A percentile compares a stretch with the other conserved stretches of the same genome.
Conservation (phyloP, 2,797 vertebrate genomes). For the Trachurus trachurus region DNA sequence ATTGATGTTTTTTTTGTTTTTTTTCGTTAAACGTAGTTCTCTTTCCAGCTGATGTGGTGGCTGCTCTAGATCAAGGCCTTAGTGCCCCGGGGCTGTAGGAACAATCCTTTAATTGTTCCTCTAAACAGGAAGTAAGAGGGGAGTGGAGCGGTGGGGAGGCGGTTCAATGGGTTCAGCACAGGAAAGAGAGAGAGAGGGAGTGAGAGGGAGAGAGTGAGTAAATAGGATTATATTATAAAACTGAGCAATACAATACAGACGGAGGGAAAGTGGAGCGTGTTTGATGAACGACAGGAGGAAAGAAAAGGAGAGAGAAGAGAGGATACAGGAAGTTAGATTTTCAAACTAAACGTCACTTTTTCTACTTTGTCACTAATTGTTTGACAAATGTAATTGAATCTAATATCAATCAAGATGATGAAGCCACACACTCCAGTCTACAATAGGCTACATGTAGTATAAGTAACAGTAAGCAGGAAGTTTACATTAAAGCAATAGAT, state of each 20-base stretch:
- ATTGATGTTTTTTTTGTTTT: slow-evolving; percentile 39
- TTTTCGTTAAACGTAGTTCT: slow-evolving; percentile 14
- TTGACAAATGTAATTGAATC: neutral
- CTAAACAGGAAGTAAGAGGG: slow-evolving; percentile 81
- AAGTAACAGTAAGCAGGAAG: neutral
- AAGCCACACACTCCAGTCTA: neutral
- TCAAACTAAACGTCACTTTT: slow-evolving; percentile 1
- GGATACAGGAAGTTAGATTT: slow-evolving; percentile 3
- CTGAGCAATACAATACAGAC: slow-evolving; percentile 37
- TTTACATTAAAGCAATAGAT: neutral
- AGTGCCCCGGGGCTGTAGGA: slow-evolving; percentile 57
- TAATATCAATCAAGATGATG: neutral
- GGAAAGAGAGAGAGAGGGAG: slow-evolving; percentile 15
- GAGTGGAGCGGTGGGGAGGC: slow-evolving; percentile 59
- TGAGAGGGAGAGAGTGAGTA: slow-evolving; percentile 29
- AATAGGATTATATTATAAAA: slow-evolving; percentile 67
- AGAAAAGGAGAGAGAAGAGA: neutral
- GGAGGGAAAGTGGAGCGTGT: slow-evolving; percentile 9
- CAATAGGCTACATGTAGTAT: neutral
- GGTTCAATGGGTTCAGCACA: slow-evolving; percentile 75
- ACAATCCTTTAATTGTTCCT: slow-evolving; percentile 81
- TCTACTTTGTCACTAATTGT: neutral
- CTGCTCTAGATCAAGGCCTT: slow-evolving; percentile 65
- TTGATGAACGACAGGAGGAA: neutral
- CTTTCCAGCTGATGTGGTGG: slow-evolving; percentile 52